Percentiles rank a stretch among this genome's conserved stretches.
Conservation (phyloP, 2,113 vertebrate genomes). For the Potamarius usumacintae region DNA sequence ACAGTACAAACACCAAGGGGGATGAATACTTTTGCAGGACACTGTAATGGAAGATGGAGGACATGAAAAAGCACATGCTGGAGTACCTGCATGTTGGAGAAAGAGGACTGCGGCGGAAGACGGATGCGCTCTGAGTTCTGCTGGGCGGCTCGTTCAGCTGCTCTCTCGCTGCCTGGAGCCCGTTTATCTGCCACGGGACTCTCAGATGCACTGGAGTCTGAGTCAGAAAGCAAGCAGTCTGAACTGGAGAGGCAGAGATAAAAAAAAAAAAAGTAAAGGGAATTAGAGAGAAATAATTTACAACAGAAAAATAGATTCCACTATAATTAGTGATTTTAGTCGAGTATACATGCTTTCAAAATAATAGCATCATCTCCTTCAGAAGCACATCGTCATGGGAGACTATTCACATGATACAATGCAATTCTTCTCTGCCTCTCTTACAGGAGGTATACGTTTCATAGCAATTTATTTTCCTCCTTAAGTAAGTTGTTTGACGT, state of each 20-base stretch:
- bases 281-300: background rate
- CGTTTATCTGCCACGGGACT: slow-evolving; percentile 89
- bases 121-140: slow-evolving; percentile 85
- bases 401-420: background rate
- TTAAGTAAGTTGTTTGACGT: background rate
- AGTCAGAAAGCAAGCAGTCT: slow-evolving; percentile 88
- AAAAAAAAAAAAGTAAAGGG: background rate
- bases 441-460: background rate
- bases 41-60: background rate
- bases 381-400: background rate
- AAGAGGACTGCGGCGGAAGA: slow-evolving; percentile 79
- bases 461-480: background rate
- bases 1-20: no score
- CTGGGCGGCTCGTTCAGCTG: slow-evolving; percentile 91
- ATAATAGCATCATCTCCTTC: background rate
- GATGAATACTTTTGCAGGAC: no score
- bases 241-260: slow-evolving; percentile 65
- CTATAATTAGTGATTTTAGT: background rate
- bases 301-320: background rate
- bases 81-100: slow-evolving; percentile 86
- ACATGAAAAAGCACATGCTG: background rate
- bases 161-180: slow-evolving; percentile 92
- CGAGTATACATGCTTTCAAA: background rate
- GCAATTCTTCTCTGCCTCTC: background rate
- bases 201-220: slow-evolving; percentile 85